Evolutionary conservation across 2,888 invertebrate genomes (phyloP), one percentile per base, ranked within the genome.

Genomic region (Zeuzera pyrina): DNA sequence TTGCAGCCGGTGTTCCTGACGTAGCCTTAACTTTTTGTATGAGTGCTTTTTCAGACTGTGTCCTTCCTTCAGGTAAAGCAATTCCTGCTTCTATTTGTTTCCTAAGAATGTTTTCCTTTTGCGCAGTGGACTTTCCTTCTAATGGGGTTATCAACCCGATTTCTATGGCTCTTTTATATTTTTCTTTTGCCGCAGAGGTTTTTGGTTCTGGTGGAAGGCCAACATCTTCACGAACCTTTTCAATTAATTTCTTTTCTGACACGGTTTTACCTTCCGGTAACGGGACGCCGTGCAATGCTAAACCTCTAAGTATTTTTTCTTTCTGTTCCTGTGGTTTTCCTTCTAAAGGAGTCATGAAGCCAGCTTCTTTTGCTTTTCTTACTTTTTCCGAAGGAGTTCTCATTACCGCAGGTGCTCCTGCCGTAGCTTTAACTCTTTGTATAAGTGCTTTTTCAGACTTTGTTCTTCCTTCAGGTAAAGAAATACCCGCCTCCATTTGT

Each of bases 151-250:
- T 36, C 3, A 50, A 12, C 2, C 47, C 57, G n/a, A 44, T 51
- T n/a, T 39, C 43, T n/a, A 38, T 21, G 7, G 58, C 53, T 34
- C 50, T 38, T 2, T 39, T 29, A 35, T 47, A 34, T 35, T 49
- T 48, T 32, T 42, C 41, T 47, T 34, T 52, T 35, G 42, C 36
- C 21, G 38, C 36, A 12, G 43, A 3, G 0, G 40, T 47, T 41
- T 46, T 47, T 0, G 58, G 53, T 16, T 52, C 52, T 0, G 47
- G 46, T 7, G 58, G 59, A 3, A 60, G 6, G 2, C 57, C 57
- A 7, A 56, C n/a, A 2, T 57, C 51, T 0, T 25, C 24, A n/a
- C 47, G 41, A 4, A 60, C 43, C 35, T 57, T 59, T n/a, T 42
- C 24, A 1, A 52, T 36, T 0, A 64, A 3, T 10, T 47, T 45